Conservation (phyloP, 2,797 vertebrate species). For the Takifugu rubripes region DNA sequence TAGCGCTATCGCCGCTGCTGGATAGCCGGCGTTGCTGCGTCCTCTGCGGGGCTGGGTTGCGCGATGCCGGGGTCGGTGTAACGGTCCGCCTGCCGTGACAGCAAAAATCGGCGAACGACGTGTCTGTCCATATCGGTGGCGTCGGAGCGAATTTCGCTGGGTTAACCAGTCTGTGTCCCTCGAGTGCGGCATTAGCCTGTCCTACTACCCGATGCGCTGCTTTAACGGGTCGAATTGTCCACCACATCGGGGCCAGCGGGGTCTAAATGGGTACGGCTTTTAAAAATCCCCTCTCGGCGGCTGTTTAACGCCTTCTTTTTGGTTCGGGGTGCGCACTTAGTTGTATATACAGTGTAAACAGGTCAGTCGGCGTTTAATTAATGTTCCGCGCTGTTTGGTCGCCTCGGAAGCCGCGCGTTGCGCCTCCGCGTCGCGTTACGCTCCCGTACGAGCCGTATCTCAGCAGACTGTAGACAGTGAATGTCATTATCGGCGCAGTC, state of each 20-base stretch:
- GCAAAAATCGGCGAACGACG: not conserved
- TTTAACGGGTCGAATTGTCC: not conserved
- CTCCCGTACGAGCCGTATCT: conserved; percentile 29
- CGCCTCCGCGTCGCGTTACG: not conserved
- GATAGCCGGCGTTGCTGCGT: conserved; percentile 15
- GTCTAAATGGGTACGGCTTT: conserved; percentile 3
- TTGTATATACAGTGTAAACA: not conserved
- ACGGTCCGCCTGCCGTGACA: not conserved
- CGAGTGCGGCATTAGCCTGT: conserved; percentile 9
- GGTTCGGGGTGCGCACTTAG: not conserved
- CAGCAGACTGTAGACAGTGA: conserved; percentile 62
- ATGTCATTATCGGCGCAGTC: conserved; percentile 80
- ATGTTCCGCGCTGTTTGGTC: not conserved
- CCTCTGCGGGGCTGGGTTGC: not conserved
- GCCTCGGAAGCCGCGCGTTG: not conserved
- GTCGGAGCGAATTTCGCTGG: not conserved
- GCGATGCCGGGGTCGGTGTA: no score
- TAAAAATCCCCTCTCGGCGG: no score
- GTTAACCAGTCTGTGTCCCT: conserved; percentile 11
- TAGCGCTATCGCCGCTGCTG: conserved; percentile 21
- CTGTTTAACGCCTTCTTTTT: not conserved
- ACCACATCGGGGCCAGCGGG: conserved; percentile 4
- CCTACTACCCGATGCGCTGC: not conserved
- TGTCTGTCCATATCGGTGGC: not conserved
- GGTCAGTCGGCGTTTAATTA: not conserved